Evolutionary conservation across 2,888 invertebrate genomes (phyloP).

Genomic region (Diplolepis rosae): DNA sequence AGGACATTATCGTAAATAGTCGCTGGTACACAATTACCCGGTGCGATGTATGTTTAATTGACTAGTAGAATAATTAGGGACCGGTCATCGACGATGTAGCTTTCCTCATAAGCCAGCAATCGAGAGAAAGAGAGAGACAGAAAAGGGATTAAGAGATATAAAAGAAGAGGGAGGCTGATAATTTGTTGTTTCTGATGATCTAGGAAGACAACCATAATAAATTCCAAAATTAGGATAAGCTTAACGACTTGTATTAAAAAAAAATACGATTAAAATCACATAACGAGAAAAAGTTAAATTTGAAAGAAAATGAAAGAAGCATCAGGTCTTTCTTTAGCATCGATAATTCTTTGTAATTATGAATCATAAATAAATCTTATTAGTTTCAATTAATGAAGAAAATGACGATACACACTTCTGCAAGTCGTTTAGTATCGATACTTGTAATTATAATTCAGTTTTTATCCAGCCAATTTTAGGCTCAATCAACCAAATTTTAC

Average conservation of each 20-base stretch:
- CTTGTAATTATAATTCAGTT: not conserved
- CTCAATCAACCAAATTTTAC: too few relatives aligned
- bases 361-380: not conserved
- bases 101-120: slow-evolving; percentile 17
- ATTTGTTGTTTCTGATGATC: not conserved
- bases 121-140: not conserved
- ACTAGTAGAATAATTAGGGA: slow-evolving; percentile 59
- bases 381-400: not conserved
- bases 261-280: not conserved
- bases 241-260: not conserved
- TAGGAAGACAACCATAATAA: not conserved
- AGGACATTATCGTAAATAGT: slow-evolving; percentile 58
- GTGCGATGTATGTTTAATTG: slow-evolving; percentile 57
- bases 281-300: not conserved
- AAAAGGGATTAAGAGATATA: slow-evolving; percentile 7
- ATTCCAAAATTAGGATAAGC: not conserved
- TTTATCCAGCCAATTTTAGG: not conserved
- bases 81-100: slow-evolving; percentile 47
- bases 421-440: not conserved
- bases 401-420: not conserved
- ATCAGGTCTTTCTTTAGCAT: not conserved
- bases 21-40: slow-evolving; percentile 52
- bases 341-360: not conserved
- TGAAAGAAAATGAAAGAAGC: not conserved
- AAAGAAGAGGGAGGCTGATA: too few relatives aligned